Base-by-base conservation (phyloP, 1,140 invertebrate species). In the Anoplophora glabripennis region DNA sequence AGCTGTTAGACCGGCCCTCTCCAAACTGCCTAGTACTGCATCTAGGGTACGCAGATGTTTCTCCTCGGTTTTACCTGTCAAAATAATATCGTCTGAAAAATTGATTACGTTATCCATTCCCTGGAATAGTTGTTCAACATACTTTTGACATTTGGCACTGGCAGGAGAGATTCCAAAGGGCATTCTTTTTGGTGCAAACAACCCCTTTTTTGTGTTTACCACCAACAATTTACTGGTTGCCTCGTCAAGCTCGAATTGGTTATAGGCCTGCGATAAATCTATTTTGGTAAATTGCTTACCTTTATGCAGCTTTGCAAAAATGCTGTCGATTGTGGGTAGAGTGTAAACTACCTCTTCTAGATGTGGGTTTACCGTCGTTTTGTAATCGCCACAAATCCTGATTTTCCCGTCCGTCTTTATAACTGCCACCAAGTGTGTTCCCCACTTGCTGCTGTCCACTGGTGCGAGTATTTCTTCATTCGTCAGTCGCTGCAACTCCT, bases 81-180 rank as follows among this genome's bases (percentile, higher is more conserved):
- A 2, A 3, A 28, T 3, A 5, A 5, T 28, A 28, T 28, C 21
- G 5, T 28, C 21, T 28, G 5, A 2, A 28, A 3, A 28, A 5
- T 28, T 28, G 2, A 5, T 28, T 28, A 28, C 21, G 5, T 28
- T 28, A 28, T 28, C 5, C 21, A 28, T 2, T 3, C 21, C 21
- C 5, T 28, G 21, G 5, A 28, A 28, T 5, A 28, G 21, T 28
- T 28, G 21, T 28, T 76, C 70, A 63, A 76, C 72, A 12, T 70
- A 34, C 10, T 65, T 37, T 52, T 76, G 69, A 51, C 71, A 80
- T 21, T 77, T 78, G 17, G 73, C 76, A 34, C 75, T 76, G 36
- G 72, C 72, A 11, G 72, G 21, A 71, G 68, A 7, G 80, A 69
- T 3, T 28, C 80, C 78, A 69, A 79, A 81, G 7, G 74, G 72